phyloP scores from a whole-genome alignment of 2,888 invertebrate genomes.

The Melieria omissa region DNA sequence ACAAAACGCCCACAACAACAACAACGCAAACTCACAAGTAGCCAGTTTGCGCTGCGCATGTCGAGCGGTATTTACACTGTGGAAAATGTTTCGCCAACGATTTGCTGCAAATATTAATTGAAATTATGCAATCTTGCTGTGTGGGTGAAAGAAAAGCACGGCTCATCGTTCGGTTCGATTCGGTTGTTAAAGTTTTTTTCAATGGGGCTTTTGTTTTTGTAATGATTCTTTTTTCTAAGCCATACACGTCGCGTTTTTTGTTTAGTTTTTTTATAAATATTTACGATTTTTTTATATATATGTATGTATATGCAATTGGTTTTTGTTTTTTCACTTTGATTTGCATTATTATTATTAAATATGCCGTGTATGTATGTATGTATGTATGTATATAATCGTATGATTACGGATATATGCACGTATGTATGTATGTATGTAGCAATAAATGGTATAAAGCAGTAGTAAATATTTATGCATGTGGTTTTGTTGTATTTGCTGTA shows the following conservation, averaged over 20 bases:
- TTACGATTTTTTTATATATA: slow-evolving; percentile 10
- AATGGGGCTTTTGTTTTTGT: too few relatives aligned
- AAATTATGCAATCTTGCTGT: too few relatives aligned
- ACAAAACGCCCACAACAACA: too few relatives aligned
- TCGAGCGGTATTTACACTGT: too few relatives aligned
- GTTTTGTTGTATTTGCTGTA: background rate
- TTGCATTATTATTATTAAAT: background rate
- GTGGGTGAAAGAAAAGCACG: too few relatives aligned
- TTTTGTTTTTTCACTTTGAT: slow-evolving; percentile 13
- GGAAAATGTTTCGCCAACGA: too few relatives aligned
- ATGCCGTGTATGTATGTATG: background rate
- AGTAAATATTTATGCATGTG: too few relatives aligned
- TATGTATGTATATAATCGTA: slow-evolving; percentile 19
- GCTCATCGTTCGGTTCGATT: too few relatives aligned
- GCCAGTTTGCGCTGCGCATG: too few relatives aligned
- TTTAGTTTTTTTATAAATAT: slow-evolving; percentile 7
- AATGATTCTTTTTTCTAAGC: background rate
- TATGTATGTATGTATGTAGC: slow-evolving; percentile 26
- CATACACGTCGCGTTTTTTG: slow-evolving; percentile 26
- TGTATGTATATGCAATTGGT: slow-evolving; percentile 9
- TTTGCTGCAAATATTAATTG: too few relatives aligned
- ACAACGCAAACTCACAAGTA: too few relatives aligned
- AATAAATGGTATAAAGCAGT: slow-evolving; percentile 12
- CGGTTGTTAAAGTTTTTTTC: too few relatives aligned
- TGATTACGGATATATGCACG: slow-evolving; percentile 38